Base-by-base conservation (phyloP, 1,140 invertebrate species). In the Atta colombica region DNA sequence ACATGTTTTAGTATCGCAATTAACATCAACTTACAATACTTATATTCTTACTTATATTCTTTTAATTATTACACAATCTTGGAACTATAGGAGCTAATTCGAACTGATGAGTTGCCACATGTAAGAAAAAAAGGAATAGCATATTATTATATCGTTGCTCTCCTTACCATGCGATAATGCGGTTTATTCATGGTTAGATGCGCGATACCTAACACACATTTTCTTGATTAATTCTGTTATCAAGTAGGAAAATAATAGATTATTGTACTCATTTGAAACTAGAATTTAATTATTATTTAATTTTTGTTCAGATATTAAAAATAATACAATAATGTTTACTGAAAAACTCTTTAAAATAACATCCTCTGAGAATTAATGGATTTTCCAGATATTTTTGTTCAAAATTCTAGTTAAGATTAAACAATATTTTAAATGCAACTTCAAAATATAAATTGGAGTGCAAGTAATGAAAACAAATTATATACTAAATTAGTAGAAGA, bases 201-300 rank as follows among this genome's bases (percentile, higher is more conserved):
- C 39, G 39, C 72, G 55, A 75, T 75, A 84, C 75, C 69, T 84
- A 84, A 84, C 25, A 39, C 35, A 55, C 39, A 8, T 60, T 39
- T n/a, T 74, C 35, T 39, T 55, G 63, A 66, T 39, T 55, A 49
- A 66, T 81, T 8, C n/a, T 63, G 35, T 74, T 84, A 84, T 84
- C 53, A 61, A 61, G 55, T 31, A 84, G 25, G 25, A 75, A 61
- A 84, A 72, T 18, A 2, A 10, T 25, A 25, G 65, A 81, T 81
- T 71, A 71, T 45, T 61, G 8, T 28, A 25, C 16, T 61, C 45
- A 5, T 58, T 55, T 53, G 35, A 3, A 16, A 51, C 7, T 14
- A 35, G 31, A 35, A 35, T 35, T 35, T 7, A 53, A 53, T 68
- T n/a, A 51, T 53, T 55, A 68, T 69, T 58, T 81, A 69, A 66